Percentiles rank a stretch among this genome's conserved stretches.
These are phyloP conservation scores for Eurosta solidaginis DNA, from an alignment of 1,140 invertebrate genomes.

Conservation along the genomic window DNA sequence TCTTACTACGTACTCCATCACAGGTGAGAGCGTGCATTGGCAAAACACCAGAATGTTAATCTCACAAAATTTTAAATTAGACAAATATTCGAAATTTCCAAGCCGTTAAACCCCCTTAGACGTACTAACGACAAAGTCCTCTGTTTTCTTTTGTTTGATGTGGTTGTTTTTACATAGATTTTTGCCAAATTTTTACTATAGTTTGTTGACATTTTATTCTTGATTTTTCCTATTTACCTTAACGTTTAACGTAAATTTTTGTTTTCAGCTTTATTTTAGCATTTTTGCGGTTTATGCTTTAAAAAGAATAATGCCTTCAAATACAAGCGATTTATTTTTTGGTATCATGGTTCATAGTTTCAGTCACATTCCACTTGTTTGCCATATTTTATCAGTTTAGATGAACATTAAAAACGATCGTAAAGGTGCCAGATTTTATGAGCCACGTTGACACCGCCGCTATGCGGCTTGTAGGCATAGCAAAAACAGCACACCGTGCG, in stretches of 20 bases:
- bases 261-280: background rate
- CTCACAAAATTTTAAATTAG: background rate
- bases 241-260: too few species aligned
- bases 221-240: background rate
- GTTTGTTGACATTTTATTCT: background rate
- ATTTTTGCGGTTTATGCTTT: background rate
- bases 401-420: background rate
- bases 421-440: constrained; percentile 29
- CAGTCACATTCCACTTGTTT: background rate
- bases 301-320: background rate
- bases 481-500: background rate
- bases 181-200: background rate
- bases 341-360: background rate
- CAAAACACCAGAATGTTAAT: background rate
- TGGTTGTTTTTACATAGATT: background rate
- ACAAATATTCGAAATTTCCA: background rate
- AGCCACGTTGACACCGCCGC: background rate
- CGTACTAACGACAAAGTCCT: background rate
- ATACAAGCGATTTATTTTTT: background rate
- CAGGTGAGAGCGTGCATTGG: background rate
- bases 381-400: constrained; percentile 7
- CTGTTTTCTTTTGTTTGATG: constrained; percentile 9
- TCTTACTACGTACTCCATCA: background rate
- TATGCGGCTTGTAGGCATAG: background rate
- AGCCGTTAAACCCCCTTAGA: background rate